Base-by-base conservation (phyloP, 2,888 invertebrate genomes). In the Athrips mouffetella region DNA sequence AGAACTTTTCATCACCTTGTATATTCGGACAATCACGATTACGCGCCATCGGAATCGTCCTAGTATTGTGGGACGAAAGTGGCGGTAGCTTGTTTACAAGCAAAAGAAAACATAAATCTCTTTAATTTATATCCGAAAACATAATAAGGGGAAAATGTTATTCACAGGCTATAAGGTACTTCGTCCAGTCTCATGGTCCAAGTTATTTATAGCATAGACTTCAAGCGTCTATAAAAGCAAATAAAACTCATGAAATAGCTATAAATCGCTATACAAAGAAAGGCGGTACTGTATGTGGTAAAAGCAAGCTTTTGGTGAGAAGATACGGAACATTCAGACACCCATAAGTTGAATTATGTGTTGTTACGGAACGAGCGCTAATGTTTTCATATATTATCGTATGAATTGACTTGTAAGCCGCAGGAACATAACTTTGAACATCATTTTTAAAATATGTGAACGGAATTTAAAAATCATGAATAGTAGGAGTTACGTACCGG, bases 81-180 rank as follows among this genome's bases (percentile, higher is more conserved):
- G 65, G 63, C 61, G 61, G 70, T 70, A 63, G 63, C 65, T 66
- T 70, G 64, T 67, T 72, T 76, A 66, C 71, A 62, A 60, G 53
- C n/a, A n/a, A n/a, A 52, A 53, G 33, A 21, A 55, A 51, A 56
- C 50, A 84, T 86, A 86, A 86, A 87, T 87, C 85, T 80, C 60
- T 69, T 65, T 82, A 86, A 87, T 86, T 86, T 86, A 87, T 87
- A 80, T 73, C 81, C 77, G 60, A 80, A 82, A 78, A 80, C 80
- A 85, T 86, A 85, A 85, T 85, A 86, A 78, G 81, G 77, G 79
- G 80, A 84, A 84, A 85, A 82, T 79, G 78, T 72, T 80, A 81
- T 82, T 79, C 80, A 80, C 71, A 62, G 65, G 62, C 68, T 71
- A 67, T 72, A 69, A 67, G 69, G 66, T 66, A 70, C 72, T 74